Base-by-base conservation (phyloP, 2,888 invertebrate genomes). In the Drosophila longiperda region DNA sequence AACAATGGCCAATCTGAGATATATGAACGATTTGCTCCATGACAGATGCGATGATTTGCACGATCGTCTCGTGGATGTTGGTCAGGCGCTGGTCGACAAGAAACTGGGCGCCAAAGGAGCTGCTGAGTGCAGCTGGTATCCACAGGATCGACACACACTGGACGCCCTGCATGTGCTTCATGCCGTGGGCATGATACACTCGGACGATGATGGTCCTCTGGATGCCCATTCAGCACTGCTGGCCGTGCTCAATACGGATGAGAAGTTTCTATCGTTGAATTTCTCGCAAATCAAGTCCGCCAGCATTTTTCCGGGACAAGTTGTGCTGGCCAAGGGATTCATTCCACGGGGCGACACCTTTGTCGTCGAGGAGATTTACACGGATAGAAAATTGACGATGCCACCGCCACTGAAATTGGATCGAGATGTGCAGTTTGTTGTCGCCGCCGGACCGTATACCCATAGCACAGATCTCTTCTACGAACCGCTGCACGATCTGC, bases 371-470 rank as follows among this genome's bases (percentile, higher is more conserved):
- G 95, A 96, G 85, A 92, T 98, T 5, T 95, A 94, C 87, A 92
- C 94, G 4, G 95, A 96, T 80, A 95, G 94, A 2, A 91, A 92
- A 26, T 91, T 94, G 34, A 89, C 92, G 9, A 93, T 87, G 83
- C 93, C 92, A 86, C 68, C 87, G 17, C 94, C 92, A 66, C 93
- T 93, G 64, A 92, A 93, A 87, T 93, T 94, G 36, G 86, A 86
- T 94, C 95, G 94, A 40, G 94, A 94, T 73, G 75, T 96, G 58
- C 95, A 95, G 82, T 93, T 98, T 67, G 94, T 97, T 17, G 93
- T 97, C 48, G 97, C 96, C 1, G 94, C 96, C 32, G 98, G 98
- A 0, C 98, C 98, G 0, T 98, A 96, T 91, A 97, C 98, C 0
- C 94, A 96, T 5, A 94, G 95, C 3, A 96, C 97, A 86, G 96